A percentile compares a stretch with the other conserved stretches of the same genome.
These are phyloP conservation scores for Helicoverpa zea DNA, from an alignment of 1,140 invertebrate genomes.

Conservation along the genomic window DNA sequence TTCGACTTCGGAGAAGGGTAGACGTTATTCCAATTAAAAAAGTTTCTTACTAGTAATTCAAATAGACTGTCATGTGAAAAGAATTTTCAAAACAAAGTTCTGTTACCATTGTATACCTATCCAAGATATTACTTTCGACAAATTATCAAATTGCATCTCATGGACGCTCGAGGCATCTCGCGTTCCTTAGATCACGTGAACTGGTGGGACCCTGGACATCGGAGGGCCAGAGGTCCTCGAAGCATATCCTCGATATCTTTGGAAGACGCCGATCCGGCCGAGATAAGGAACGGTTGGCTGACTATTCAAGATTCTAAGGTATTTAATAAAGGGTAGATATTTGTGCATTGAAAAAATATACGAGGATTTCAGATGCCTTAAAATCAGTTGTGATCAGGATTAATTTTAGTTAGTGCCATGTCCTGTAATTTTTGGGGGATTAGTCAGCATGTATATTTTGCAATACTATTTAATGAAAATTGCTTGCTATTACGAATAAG, in stretches of 20 bases:
- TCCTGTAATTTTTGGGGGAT: too few species aligned
- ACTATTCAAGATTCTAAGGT: slow-evolving; percentile 75
- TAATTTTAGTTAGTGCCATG: too few species aligned
- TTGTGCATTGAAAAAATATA: too few species aligned
- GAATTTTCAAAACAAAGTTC: background rate
- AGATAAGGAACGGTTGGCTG: slow-evolving; percentile 80
- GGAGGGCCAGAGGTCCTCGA: slow-evolving; percentile 58
- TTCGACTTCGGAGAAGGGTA: slow-evolving; percentile 3
- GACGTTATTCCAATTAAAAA: background rate
- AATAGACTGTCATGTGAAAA: too few species aligned
- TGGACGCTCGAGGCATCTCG: slow-evolving; percentile 63
- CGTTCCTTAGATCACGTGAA: slow-evolving; percentile 70
- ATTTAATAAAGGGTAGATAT: slow-evolving; percentile 31
- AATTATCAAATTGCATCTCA: slow-evolving; percentile 8
- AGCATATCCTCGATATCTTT: slow-evolving; percentile 66
- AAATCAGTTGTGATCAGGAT: too few species aligned
- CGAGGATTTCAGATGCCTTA: too few species aligned
- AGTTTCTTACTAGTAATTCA: background rate
- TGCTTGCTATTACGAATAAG: background rate
- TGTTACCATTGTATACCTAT: background rate
- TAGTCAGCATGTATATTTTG: background rate
- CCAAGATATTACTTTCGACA: background rate
- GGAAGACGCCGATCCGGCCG: slow-evolving; percentile 65
- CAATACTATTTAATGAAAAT: background rate
- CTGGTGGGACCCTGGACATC: slow-evolving; percentile 76